A percentile compares a stretch with the other conserved stretches of the same genome.
These are phyloP conservation scores for Pachycephus smyrnensis DNA, from an alignment of 2,888 invertebrate species.

Conservation along the genomic window DNA sequence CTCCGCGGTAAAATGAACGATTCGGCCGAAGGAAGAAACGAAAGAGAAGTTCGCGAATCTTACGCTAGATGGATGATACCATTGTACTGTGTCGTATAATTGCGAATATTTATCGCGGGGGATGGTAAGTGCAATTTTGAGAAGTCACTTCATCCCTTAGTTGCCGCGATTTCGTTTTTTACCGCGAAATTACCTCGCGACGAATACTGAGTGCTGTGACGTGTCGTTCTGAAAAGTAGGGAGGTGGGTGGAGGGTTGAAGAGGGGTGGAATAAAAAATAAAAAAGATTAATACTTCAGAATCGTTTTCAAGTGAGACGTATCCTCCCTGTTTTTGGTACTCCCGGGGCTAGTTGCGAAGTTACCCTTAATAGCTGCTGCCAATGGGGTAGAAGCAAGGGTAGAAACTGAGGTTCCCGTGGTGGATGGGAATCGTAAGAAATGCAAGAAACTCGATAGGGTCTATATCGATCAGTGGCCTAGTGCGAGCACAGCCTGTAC, in stretches of 20 bases:
- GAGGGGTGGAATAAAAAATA: slow-evolving; percentile 11
- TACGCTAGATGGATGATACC: neutral
- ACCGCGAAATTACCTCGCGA: slow-evolving; percentile 17
- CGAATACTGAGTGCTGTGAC: neutral
- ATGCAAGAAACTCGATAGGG: neutral
- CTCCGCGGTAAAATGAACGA: neutral
- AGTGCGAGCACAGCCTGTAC: neutral
- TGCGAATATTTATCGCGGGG: slow-evolving; percentile 18
- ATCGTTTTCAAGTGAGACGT: neutral
- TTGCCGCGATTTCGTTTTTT: neutral
- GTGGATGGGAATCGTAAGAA: neutral
- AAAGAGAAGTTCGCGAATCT: neutral
- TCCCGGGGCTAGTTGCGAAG: neutral
- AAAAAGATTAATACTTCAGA: neutral
- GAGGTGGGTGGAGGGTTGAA: neutral
- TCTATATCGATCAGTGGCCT: neutral
- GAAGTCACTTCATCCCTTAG: slow-evolving; percentile 11
- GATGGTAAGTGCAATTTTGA: slow-evolving; percentile 15
- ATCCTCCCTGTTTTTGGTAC: neutral
- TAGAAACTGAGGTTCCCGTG: neutral
- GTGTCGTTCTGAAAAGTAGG: neutral
- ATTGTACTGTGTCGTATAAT: slow-evolving; percentile 13
- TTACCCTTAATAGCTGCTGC: neutral
- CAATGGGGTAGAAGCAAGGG: neutral
- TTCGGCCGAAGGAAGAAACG: neutral